A percentile compares a stretch with the other conserved stretches of the same genome.
Evolutionary conservation across 2,888 invertebrate species (phyloP).

Genomic region (Acrocera orbiculus): DNA sequence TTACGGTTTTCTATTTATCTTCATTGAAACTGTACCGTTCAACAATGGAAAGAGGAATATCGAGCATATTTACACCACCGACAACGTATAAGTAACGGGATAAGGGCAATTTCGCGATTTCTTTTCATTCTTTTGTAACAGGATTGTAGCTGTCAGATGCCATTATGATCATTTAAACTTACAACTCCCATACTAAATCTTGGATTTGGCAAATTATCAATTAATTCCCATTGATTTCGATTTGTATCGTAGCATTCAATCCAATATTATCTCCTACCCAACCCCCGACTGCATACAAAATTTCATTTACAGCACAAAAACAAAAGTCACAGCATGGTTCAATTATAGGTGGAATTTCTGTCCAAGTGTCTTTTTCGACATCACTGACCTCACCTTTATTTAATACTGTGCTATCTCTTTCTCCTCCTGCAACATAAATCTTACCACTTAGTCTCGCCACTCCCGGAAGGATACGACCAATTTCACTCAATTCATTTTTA

Average conservation of each 20-base stretch:
- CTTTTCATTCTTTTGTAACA: conserved; percentile 59
- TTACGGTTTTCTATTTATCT: conserved; percentile 56
- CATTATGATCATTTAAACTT: conserved; percentile 35
- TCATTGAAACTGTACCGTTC: conserved; percentile 40
- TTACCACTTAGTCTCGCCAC: conserved; percentile 67
- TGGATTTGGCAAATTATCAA: conserved; percentile 65
- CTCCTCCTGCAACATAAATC: conserved; percentile 83
- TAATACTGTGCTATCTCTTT: conserved; percentile 73
- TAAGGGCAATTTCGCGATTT: conserved; percentile 58
- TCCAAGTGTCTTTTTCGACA: conserved; percentile 45
- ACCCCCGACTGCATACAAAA: conserved; percentile 76
- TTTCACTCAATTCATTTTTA: too few species aligned
- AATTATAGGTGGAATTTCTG: conserved; percentile 51
- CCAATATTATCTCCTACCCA: conserved; percentile 89
- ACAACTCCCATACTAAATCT: conserved; percentile 86
- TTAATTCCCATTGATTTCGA: conserved; percentile 56
- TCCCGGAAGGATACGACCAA: conserved; percentile 74
- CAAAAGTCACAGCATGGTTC: conserved; percentile 83
- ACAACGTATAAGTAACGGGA: conserved; percentile 71
- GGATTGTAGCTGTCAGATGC: conserved; percentile 50
- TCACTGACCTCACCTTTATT: conserved; percentile 75
- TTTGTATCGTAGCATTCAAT: conserved; percentile 77
- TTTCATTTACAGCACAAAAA: conserved; percentile 63
- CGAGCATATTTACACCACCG: conserved; percentile 70
- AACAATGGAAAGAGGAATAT: conserved; percentile 63